Conservation (phyloP, 2,797 vertebrate species). For the Ara ararauna region DNA sequence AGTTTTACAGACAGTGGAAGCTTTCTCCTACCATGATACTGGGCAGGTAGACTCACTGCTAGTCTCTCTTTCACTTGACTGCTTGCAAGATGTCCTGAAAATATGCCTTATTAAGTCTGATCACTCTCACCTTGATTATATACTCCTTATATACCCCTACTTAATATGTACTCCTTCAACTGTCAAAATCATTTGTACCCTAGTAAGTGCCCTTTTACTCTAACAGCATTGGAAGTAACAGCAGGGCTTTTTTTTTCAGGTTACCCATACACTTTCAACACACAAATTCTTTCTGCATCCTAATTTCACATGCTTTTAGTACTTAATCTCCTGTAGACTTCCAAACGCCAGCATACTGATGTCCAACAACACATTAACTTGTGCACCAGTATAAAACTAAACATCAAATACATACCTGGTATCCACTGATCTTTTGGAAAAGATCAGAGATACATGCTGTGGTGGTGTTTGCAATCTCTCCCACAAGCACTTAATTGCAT, state of each 20-base stretch:
- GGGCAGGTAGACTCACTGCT: background rate
- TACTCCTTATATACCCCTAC: background rate
- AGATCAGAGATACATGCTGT: background rate
- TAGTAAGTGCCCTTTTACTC: background rate
- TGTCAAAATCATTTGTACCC: background rate
- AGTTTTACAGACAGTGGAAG: background rate
- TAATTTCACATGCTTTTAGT: background rate
- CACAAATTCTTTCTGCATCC: background rate
- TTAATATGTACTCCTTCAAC: background rate
- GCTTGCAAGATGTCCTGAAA: background rate
- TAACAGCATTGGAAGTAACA: background rate
- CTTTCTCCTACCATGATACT: background rate
- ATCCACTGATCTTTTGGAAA: background rate
- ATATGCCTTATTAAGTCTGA: accelerated
- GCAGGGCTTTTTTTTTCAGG: background rate
- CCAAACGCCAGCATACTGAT: background rate
- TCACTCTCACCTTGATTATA: background rate
- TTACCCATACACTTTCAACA: background rate
- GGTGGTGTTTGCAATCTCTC: background rate
- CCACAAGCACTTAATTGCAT: background rate
- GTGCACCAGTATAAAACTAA: background rate
- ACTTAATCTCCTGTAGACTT: background rate
- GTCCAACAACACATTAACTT: background rate
- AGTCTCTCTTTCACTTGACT: background rate
- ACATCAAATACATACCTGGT: background rate